Base-by-base conservation (phyloP, 2,113 vertebrate species). In the Diadophis punctatus region DNA sequence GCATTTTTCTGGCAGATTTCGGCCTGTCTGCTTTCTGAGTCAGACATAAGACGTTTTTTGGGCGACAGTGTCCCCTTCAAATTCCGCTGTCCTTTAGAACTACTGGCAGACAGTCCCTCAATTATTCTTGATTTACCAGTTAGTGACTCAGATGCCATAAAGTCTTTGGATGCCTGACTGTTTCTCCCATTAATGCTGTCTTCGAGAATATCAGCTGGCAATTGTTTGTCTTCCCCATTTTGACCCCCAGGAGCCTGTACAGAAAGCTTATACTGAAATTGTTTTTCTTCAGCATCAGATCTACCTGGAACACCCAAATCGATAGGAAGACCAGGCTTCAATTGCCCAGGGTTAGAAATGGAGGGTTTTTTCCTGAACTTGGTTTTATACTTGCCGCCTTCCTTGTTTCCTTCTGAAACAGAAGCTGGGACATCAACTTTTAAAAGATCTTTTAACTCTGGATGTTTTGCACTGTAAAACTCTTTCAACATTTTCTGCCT, bases 401-500 rank as follows among this genome's bases (percentile, higher is more conserved):
- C 34, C 6, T 93, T 25, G 56, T 0, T 53, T 6, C 48, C 20
- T 63, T 3, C 60, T 60, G 88, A 95, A 87, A 63, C 49, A 89
- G 63, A 39, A 91, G 91, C 51, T 92, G 94, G 88, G 86, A 93
- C 85, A 92, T 95, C 92, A 90, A n/a, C 58, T 49, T 96, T 53
- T 87, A 98, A 97, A 25, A 97, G 91, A 48, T 96, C 93, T 51
- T 97, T 96, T 22, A 98, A 90, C 8, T 98, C 98, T 48, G 98
- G 98, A 95, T 97, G 96, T 58, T 90, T 97, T 93, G 97, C 96
- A 89, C 95, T 92, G 95, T 99, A 99, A 97, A 98, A 99, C 74
- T 98, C 96, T 58, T 92, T 96, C 8, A 99, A 97, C 97, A 98
- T 98, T 93, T 93, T 94, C 90, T 98, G 97, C 74, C 99, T 98